Evolutionary conservation across 92 coral and sea anemone species (phyloP).

Genomic region (Zoanthus solanderi): DNA sequence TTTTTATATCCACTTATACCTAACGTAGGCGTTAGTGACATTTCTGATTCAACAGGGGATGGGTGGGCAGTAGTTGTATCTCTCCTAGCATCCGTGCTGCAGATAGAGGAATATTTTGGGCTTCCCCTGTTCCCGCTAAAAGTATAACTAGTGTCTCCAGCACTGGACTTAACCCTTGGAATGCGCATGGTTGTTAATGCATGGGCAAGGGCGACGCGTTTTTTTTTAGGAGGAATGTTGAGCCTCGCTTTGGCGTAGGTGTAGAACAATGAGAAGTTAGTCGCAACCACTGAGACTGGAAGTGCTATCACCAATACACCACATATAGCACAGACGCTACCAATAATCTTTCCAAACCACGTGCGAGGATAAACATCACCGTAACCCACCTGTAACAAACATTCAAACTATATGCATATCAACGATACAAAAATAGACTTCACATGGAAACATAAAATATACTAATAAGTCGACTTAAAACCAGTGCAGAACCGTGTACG

Average conservation of each 20-base stretch:
- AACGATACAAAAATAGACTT: too few species aligned
- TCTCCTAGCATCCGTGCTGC: constrained; percentile 80
- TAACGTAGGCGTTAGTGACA: constrained; percentile 45
- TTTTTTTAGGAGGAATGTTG: constrained; percentile 88
- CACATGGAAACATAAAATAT: too few species aligned
- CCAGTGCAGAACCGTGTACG: too few species aligned
- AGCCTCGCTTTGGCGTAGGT: constrained; percentile 99
- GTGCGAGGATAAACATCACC: constrained; percentile 96
- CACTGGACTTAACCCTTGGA: constrained; percentile 60
- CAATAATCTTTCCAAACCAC: constrained; percentile 95
- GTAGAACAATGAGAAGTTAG: constrained; percentile 94
- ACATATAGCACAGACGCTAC: constrained; percentile 96
- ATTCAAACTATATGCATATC: not conserved
- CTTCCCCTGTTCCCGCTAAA: constrained; percentile 33
- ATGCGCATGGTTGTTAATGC: constrained; percentile 91
- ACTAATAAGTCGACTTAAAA: too few species aligned
- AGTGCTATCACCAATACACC: constrained; percentile 99
- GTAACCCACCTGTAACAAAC: constrained; percentile 87
- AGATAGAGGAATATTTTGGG: constrained; percentile 68
- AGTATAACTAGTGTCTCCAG: constrained; percentile 18
- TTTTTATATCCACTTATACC: constrained; percentile 57
- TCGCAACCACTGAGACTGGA: constrained; percentile 97
- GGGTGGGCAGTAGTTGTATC: constrained; percentile 41
- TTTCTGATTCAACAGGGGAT: constrained; percentile 38
- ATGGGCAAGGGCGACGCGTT: constrained; percentile 90